Evolutionary conservation across 2,113 vertebrate genomes (phyloP).

Genomic region (Lepidothrix coronata): DNA sequence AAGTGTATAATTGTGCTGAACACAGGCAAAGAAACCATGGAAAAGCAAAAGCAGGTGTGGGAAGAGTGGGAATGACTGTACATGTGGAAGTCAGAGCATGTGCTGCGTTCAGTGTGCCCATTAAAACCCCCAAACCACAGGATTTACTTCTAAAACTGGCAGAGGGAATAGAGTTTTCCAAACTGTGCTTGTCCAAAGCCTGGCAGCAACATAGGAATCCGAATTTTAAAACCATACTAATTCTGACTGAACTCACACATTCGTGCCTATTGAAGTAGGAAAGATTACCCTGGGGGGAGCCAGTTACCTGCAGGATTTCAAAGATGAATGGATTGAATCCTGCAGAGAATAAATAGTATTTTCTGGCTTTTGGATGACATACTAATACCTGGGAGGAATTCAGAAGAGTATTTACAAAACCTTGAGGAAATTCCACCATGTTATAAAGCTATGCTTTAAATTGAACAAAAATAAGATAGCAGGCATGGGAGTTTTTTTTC

Average conservation of each 20-base stretch:
- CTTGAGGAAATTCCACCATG: conserved; percentile 12
- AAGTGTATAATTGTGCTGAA: neutral
- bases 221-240: neutral
- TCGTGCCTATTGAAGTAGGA: neutral
- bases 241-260: conserved; percentile 28
- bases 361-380: conserved; percentile 51
- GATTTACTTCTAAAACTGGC: neutral
- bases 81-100: neutral
- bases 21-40: neutral
- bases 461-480: neutral
- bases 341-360: conserved; percentile 59
- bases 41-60: neutral
- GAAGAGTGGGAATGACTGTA: neutral
- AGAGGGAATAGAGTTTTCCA: neutral
- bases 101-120: neutral
- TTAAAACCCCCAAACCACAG: neutral
- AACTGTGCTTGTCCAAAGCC: neutral
- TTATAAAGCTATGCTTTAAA: neutral
- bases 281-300: conserved; percentile 43
- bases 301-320: conserved; percentile 53
- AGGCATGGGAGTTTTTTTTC: neutral
- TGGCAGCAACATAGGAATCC: neutral
- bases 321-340: conserved; percentile 28
- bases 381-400: conserved; percentile 46
- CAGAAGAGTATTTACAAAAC: conserved; percentile 51